phyloP scores from a whole-genome alignment of 1,140 invertebrate genomes.

The Lordiphosa collinella region DNA sequence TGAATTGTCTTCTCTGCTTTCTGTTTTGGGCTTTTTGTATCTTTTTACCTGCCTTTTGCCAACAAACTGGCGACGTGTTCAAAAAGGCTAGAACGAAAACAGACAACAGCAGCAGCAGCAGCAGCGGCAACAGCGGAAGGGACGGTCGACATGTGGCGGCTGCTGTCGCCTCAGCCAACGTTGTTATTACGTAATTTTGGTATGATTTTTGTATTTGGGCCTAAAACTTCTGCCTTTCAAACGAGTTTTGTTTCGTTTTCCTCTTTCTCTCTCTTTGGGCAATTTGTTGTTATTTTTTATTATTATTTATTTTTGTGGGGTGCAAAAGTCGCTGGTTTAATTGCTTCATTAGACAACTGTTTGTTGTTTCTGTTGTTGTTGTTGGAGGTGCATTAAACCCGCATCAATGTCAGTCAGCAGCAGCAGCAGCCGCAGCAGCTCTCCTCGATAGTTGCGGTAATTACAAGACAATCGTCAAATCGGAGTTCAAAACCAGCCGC shows the following conservation, averaged over 20 bases:
- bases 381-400: constrained; percentile 59
- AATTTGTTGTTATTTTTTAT: constrained; percentile 12
- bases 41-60: constrained; percentile 14
- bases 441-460: constrained; percentile 36
- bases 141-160: constrained; percentile 32
- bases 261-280: constrained; percentile 11
- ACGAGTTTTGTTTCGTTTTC: constrained; percentile 38
- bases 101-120: neutral
- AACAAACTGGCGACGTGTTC: constrained; percentile 34
- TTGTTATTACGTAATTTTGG: constrained; percentile 53
- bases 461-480: constrained; percentile 63
- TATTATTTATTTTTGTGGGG: constrained; percentile 20
- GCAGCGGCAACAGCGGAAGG: neutral
- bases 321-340: constrained; percentile 46
- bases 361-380: constrained; percentile 20
- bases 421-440: constrained; percentile 8
- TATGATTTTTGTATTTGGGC: constrained; percentile 35
- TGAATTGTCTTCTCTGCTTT: constrained; percentile 53
- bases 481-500: constrained; percentile 48
- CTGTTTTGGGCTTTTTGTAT: constrained; percentile 27
- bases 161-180: constrained; percentile 17
- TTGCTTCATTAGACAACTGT: constrained; percentile 54
- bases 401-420: constrained; percentile 60
- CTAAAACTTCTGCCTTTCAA: constrained; percentile 38
- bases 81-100: constrained; percentile 17